phyloP scores from a whole-genome alignment of 2,797 vertebrate genomes.

The Phrynocephalus forsythii region DNA sequence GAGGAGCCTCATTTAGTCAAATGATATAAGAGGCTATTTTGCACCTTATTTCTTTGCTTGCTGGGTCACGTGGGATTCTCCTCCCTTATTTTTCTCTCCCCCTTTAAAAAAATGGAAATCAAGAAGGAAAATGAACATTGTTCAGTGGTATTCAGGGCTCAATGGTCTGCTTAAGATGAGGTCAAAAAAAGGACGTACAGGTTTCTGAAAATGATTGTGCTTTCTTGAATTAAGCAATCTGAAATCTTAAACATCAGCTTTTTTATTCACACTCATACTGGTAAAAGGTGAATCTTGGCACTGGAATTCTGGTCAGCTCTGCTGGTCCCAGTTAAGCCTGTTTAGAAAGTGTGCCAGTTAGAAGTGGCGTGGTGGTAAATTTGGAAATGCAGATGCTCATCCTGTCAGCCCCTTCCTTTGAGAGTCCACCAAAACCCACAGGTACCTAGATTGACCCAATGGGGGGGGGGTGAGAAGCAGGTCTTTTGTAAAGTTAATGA shows the following conservation, averaged over 20 bases:
- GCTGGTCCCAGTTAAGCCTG: not conserved
- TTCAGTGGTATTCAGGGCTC: slow-evolving; percentile 26
- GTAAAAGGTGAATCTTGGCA: fast-evolving
- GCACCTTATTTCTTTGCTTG: not conserved
- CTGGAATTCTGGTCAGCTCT: not conserved
- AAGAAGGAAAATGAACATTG: not conserved
- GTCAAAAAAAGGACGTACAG: no score
- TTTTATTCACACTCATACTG: not conserved
- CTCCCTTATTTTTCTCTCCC: no score
- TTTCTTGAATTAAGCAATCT: not conserved
- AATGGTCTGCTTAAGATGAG: not conserved
- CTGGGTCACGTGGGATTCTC: not conserved
- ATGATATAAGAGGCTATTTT: not conserved
- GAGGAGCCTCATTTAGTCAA: slow-evolving; percentile 26
- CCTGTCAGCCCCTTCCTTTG: no score
- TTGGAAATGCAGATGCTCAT: no score
- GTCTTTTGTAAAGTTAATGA: no score
- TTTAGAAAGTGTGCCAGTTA: not conserved
- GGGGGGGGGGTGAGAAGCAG: no score
- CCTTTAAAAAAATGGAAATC: not conserved
- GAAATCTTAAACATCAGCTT: slow-evolving; percentile 4
- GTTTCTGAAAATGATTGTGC: no score
- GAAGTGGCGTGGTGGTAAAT: no score
- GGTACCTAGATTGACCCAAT: no score
- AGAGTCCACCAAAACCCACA: no score